Conservation (phyloP, 2,797 vertebrate species). For the Rhinatrema bivittatum region DNA sequence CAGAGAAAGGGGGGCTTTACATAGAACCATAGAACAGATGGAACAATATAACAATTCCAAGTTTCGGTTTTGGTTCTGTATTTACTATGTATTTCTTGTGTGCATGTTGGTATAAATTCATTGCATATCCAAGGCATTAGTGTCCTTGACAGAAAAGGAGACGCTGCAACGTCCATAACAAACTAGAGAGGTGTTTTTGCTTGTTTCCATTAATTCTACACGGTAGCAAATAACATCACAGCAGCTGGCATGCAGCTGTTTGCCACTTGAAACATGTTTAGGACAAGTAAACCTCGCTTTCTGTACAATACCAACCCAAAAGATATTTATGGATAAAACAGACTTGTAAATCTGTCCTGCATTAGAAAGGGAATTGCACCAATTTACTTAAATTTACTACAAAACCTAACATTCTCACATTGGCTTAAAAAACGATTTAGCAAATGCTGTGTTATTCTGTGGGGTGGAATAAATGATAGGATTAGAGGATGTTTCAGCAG, state of each 20-base stretch:
- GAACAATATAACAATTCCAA: too few species aligned
- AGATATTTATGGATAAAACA: too few species aligned
- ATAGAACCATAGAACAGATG: too few species aligned
- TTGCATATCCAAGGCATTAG: conserved; percentile 43
- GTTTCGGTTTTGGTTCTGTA: conserved; percentile 66
- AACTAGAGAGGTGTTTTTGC: conserved; percentile 47
- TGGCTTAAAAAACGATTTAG: too few species aligned
- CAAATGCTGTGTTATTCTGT: too few species aligned
- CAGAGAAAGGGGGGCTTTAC: too few species aligned
- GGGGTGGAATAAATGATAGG: too few species aligned
- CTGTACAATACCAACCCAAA: conserved; percentile 6
- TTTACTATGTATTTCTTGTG: conserved; percentile 79
- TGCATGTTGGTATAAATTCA: conserved; percentile 49
- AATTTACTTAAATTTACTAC: too few species aligned
- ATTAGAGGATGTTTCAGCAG: neutral
- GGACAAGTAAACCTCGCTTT: conserved; percentile 11
- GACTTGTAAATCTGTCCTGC: too few species aligned
- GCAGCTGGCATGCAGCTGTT: conserved; percentile 37
- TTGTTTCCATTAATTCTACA: conserved; percentile 21
- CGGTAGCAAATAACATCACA: conserved; percentile 38
- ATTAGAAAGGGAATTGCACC: too few species aligned
- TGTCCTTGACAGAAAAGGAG: conserved; percentile 44
- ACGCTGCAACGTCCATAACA: conserved; percentile 46
- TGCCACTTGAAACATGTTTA: conserved; percentile 18
- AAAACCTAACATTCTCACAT: too few species aligned